Evolutionary conservation across 2,113 vertebrate species (phyloP).

Genomic region (Dipodomys spectabilis): DNA sequence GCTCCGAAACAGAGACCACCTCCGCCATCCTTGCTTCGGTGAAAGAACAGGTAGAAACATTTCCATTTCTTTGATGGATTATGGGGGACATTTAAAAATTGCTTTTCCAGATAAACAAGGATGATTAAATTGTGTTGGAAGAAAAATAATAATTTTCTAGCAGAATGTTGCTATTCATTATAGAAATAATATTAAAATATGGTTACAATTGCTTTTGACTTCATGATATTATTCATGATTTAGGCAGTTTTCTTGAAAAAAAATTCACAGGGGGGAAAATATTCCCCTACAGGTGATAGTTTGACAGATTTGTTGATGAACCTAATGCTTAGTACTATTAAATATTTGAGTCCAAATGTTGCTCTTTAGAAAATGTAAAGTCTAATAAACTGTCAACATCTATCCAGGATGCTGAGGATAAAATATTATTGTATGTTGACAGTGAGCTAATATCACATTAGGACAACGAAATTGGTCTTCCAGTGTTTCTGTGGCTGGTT

Average conservation of each 20-base stretch:
- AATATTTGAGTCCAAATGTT: not conserved
- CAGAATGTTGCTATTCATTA: not conserved
- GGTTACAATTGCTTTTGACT: not conserved
- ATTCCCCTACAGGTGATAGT: not conserved
- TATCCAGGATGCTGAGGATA: not conserved
- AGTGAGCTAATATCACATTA: not conserved
- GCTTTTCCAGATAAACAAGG: not conserved
- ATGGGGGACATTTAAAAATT: not conserved
- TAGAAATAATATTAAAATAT: not conserved
- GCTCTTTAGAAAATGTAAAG: not conserved
- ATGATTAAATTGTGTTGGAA: not conserved
- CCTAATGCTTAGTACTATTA: not conserved
- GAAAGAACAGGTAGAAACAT: slow-evolving; percentile 95
- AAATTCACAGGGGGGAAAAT: not conserved
- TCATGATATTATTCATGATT: not conserved
- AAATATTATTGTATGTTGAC: not conserved
- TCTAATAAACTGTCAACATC: not conserved
- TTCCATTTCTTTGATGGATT: not conserved
- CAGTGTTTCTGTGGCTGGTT: not conserved
- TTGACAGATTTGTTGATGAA: not conserved
- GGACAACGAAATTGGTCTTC: not conserved
- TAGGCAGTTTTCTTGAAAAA: slow-evolving; percentile 16
- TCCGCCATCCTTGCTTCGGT: slow-evolving; percentile 98
- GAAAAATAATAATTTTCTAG: not conserved
- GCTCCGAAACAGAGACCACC: slow-evolving; percentile 95